Evolutionary conservation across 2,888 invertebrate species (phyloP).

Genomic region (Microplitis deprimator): DNA sequence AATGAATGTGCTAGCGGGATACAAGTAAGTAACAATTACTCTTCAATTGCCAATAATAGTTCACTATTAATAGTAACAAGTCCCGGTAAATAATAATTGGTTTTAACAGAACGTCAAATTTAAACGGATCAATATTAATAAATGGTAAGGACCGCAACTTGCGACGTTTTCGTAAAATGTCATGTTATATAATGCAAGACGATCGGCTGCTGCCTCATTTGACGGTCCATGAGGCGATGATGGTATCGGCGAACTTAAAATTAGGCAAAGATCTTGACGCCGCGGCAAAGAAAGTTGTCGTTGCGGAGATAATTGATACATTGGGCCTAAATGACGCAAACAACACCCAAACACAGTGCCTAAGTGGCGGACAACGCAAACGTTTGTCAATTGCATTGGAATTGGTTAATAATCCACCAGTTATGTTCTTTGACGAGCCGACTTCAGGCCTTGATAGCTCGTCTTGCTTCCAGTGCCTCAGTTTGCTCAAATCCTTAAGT

Average conservation of each 20-base stretch:
- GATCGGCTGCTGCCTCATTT: constrained; percentile 91
- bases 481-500: constrained; percentile 88
- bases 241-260: constrained; percentile 93
- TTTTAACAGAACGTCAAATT: constrained; percentile 82
- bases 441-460: constrained; percentile 94
- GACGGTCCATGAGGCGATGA: constrained; percentile 93
- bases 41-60: neutral
- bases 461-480: constrained; percentile 93
- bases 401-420: constrained; percentile 95
- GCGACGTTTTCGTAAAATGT: constrained; percentile 90
- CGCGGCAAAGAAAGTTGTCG: constrained; percentile 83
- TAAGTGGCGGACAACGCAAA: constrained; percentile 94
- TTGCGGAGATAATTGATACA: constrained; percentile 89
- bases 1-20: constrained; percentile 91
- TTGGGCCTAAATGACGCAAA: constrained; percentile 85
- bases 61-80: neutral
- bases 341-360: constrained; percentile 84
- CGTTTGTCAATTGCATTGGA: constrained; percentile 92
- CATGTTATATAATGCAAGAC: constrained; percentile 98
- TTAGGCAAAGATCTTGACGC: constrained; percentile 84
- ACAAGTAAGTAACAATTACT: constrained; percentile 78
- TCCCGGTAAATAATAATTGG: constrained; percentile 12
- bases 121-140: constrained; percentile 88
- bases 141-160: constrained; percentile 91
- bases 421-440: constrained; percentile 98